Percentiles rank a stretch among this genome's conserved stretches.
Evolutionary conservation across 2,888 invertebrate genomes (phyloP).

Genomic region (Tachina fera): DNA sequence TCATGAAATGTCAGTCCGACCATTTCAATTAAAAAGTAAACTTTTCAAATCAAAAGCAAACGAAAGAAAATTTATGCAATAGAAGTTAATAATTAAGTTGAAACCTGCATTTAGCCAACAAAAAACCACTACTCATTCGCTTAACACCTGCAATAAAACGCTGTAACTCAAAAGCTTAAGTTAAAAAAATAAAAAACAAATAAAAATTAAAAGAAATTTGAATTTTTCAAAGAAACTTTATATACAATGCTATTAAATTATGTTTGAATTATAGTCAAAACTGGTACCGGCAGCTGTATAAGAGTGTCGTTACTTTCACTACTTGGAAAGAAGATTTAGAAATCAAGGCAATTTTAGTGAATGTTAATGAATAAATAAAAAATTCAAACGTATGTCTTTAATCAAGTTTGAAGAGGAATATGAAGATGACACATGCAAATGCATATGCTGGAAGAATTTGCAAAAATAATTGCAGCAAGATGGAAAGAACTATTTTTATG

Average conservation of each 20-base stretch:
- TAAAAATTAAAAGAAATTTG: neutral
- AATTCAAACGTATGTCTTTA: too few species aligned
- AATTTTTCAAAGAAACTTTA: neutral
- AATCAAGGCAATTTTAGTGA: slow-evolving; percentile 8
- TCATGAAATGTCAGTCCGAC: neutral
- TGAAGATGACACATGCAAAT: slow-evolving; percentile 16
- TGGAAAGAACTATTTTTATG: neutral
- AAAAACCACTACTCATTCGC: neutral
- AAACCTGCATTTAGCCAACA: slow-evolving; percentile 18
- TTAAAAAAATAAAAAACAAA: neutral
- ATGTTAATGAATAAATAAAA: neutral
- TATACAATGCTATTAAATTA: neutral
- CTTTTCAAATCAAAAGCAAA: slow-evolving; percentile 6
- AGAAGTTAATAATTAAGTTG: slow-evolving; percentile 28
- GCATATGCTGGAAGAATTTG: neutral
- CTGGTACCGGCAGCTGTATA: neutral
- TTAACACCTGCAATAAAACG: neutral
- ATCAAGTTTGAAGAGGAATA: neutral
- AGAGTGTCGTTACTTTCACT: slow-evolving; percentile 45
- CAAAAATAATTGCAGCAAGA: neutral
- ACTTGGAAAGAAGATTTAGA: slow-evolving; percentile 42
- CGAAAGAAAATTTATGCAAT: slow-evolving; percentile 37
- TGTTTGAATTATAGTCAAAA: neutral
- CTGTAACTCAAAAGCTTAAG: neutral
- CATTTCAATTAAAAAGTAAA: slow-evolving; percentile 14